phyloP scores from a whole-genome alignment of 2,113 vertebrate genomes.

The Cyphomyrus plagiostoma region DNA sequence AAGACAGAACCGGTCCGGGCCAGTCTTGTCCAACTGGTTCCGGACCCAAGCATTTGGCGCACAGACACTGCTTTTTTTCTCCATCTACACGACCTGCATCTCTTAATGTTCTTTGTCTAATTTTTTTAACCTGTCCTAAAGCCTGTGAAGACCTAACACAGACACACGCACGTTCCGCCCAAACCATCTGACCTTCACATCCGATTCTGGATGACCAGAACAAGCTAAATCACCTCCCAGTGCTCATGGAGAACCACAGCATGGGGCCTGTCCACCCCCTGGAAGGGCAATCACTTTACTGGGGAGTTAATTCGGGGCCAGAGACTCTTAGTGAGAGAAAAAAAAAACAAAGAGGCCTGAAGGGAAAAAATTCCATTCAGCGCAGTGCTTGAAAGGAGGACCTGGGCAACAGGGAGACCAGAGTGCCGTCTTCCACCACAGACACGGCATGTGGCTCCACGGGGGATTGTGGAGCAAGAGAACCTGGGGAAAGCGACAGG shows the following conservation, averaged over 20 bases:
- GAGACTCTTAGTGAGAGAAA: not conserved
- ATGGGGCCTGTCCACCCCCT: not conserved
- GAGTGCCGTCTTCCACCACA: not conserved
- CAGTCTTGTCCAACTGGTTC: not conserved
- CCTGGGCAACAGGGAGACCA: not conserved
- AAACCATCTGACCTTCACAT: not conserved
- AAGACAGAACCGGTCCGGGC: not conserved
- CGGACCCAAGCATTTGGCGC: not conserved
- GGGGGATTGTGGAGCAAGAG: too few species aligned
- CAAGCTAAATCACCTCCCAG: not conserved
- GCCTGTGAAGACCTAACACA: not conserved
- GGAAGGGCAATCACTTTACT: not conserved
- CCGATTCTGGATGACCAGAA: not conserved
- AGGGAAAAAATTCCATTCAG: not conserved
- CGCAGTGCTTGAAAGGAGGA: not conserved
- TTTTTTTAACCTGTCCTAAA: not conserved
- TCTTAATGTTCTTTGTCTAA: not conserved
- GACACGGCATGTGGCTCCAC: not conserved
- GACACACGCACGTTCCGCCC: not conserved
- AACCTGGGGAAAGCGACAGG: not conserved
- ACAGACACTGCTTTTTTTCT: not conserved
- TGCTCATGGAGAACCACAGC: not conserved
- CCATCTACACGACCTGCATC: not conserved
- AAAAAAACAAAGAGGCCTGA: not conserved
- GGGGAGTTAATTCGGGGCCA: constrained; percentile 9